These are phyloP conservation scores for Acrocephalus scirpaceus DNA, from an alignment of 2,797 vertebrate genomes.

Conservation along the genomic window DNA sequence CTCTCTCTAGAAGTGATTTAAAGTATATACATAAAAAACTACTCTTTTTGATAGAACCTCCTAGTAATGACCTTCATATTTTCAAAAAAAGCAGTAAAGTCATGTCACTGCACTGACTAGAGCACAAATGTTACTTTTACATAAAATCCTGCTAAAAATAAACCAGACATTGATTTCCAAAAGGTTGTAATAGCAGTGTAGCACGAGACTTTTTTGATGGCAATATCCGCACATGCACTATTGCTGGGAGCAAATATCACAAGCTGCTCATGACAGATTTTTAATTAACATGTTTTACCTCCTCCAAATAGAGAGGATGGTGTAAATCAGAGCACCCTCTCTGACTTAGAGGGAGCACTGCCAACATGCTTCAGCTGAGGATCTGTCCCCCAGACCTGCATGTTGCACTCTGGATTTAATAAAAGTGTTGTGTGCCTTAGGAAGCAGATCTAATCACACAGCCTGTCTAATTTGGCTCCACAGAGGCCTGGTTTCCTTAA, in stretches of 20 bases:
- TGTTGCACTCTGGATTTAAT: neutral
- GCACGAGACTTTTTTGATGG: neutral
- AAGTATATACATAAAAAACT: neutral
- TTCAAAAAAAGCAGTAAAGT: neutral
- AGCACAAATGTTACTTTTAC: neutral
- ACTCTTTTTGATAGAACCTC: neutral
- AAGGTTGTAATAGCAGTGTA: neutral
- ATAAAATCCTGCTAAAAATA: neutral
- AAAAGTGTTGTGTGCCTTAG: neutral
- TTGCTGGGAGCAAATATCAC: slow-evolving; percentile 44
- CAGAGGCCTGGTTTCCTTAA: neutral
- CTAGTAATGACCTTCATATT: neutral
- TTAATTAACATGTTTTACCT: slow-evolving; percentile 52
- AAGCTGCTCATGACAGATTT: slow-evolving; percentile 53
- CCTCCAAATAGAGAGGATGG: neutral
- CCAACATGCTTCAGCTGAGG: neutral
- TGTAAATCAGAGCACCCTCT: slow-evolving; percentile 25
- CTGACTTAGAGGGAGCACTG: neutral
- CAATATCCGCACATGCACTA: neutral
- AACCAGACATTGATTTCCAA: neutral
- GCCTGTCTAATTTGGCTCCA: neutral
- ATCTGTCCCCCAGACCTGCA: neutral
- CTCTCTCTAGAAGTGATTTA: neutral
- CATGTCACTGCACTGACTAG: neutral
- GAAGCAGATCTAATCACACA: slow-evolving; percentile 5